Base-by-base conservation (phyloP, 1,140 invertebrate genomes). In the Rhopalosiphum maidis region DNA sequence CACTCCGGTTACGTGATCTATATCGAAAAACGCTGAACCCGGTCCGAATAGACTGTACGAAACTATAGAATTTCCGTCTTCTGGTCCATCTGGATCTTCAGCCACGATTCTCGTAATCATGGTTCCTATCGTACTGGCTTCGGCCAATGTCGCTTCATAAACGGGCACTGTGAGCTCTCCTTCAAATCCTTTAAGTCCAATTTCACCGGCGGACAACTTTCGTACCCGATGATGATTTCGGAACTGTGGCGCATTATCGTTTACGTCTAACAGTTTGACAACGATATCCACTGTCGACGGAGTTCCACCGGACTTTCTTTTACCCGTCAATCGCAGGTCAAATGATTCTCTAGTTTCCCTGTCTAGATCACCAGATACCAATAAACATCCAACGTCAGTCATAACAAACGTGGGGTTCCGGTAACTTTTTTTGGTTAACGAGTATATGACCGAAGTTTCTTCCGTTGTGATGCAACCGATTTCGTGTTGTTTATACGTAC, bases 51-150 rank as follows among this genome's bases (percentile, higher is more conserved):
- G 96, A 94, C 97, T 97, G 94, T 97, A 98, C 0, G 98, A 94
- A 5, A 98, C 96, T n/a, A 98, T 94, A 0, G 97, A 97, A 94
- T 98, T 98, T 82, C 98, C 98, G 94, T 98, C 98, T 1, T 97
- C 97, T 51, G 96, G 96, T 8, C 94, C 97, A 95, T 99, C 98
- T 1, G 97, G 96, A 95, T 99, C 98, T 87, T 98, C 98, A 0
- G 98, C 98, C 93, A 96, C 96, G 6, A 99, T 96, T 95, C 96
- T 96, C 6, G 96, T 96, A 0, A 98, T 96, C 23, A 96, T 95
- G 15, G 96, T 97, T 35, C 97, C 97, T 4, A 97, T 95, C 2
- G 96, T 96, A 25, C 96, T 96, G 94, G 97, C 97, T 94, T 98
- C 97, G 90, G 96, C 95, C 41, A 97, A 95, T 18, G 96, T 96